Evolutionary conservation across 2,797 vertebrate genomes (phyloP), one percentile per base, ranked within the genome.

Genomic region (Girardinus metallicus): DNA sequence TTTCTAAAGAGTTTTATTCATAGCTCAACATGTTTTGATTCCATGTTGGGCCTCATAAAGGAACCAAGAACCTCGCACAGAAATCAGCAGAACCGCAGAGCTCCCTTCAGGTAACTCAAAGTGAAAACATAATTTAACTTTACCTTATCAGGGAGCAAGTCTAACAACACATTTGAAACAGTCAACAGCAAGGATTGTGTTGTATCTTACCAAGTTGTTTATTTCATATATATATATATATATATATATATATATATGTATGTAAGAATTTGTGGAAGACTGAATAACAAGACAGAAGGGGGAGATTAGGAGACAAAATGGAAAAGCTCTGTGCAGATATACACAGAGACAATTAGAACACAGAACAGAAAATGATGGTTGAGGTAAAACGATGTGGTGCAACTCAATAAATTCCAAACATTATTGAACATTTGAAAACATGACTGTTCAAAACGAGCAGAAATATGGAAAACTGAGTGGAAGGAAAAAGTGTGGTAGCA

Each of bases 1-100:
- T 62, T 74, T 75, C 71, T 49, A 31, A 47, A 84, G 53, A 84
- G 60, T 80, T 88, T 87, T 88, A 87, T 88, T 90, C 87, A 87
- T 81, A 73, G 85, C 55, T 81, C 9, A n/a, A n/a, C n/a, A 12
- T 4, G 12, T 74, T 88, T 80, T 84, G 47, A 85, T 84, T 88
- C 85, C 85, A 86, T 81, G 81, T 87, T 34, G 77, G 88, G 85
- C 26, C 43, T 78, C 82, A 83, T 84, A 75, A 74, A 75, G 57
- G 70, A 80, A 83, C 80, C 78, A 82, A 73, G 34, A 36, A 70
- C 6, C 55, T 70, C 2, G 4, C 71, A 78, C 78, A 81, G n/a
- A 83, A 71, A 60, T 83, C 73, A 80, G 44, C 26, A 82, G 80
- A 5, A 55, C 74, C 66, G 23, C 46, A 29, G 15, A 76, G 77